Evolutionary conservation across 2,888 invertebrate species (phyloP).

Genomic region (Chironomus tentans): DNA sequence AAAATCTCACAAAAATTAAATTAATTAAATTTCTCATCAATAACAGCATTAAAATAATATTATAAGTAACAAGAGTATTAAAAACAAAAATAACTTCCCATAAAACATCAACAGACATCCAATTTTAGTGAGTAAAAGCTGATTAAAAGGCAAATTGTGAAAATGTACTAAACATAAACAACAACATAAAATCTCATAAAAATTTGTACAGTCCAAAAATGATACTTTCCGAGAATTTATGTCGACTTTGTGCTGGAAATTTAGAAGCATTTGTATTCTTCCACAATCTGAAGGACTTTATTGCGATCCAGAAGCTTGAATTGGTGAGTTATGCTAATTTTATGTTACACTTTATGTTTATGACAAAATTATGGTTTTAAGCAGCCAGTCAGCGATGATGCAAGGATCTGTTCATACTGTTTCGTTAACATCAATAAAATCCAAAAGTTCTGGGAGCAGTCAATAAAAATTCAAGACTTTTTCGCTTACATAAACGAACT

Average conservation of each 20-base stretch:
- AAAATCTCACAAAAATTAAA: too few relatives aligned
- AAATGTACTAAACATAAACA: too few relatives aligned
- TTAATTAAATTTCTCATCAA: too few relatives aligned
- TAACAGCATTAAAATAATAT: too few relatives aligned
- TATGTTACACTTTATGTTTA: not conserved
- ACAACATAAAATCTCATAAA: too few relatives aligned
- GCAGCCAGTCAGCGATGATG: not conserved
- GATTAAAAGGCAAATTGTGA: too few relatives aligned
- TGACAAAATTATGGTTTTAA: not conserved
- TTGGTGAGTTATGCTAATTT: not conserved
- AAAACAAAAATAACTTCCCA: too few relatives aligned
- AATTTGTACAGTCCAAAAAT: not conserved
- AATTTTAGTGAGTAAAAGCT: too few relatives aligned
- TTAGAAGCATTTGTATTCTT: not conserved
- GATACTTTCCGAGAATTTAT: not conserved
- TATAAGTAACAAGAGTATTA: too few relatives aligned
- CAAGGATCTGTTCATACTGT: not conserved
- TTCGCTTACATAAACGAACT: not conserved
- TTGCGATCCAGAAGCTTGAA: not conserved
- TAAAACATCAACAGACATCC: too few relatives aligned
- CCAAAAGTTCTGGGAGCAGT: not conserved
- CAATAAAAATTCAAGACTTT: not conserved
- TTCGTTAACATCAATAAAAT: not conserved
- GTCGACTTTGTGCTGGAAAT: not conserved
- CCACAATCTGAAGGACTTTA: not conserved